A percentile compares a stretch with the other conserved stretches of the same genome.
Evolutionary conservation across 2,888 invertebrate species (phyloP).

Genomic region (Graphium colonna): DNA sequence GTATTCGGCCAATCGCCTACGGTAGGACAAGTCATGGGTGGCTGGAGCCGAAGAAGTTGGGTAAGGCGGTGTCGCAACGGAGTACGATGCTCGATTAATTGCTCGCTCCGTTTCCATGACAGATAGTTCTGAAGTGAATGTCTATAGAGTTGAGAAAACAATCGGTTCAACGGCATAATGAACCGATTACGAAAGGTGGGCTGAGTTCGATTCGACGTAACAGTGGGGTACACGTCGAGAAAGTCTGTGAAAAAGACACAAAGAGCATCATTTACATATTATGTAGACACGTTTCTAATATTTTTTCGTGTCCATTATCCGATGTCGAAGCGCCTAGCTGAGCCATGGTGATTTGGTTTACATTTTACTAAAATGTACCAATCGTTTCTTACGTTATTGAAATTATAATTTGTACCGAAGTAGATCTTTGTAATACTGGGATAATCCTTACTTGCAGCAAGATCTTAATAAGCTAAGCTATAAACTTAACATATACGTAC

Average conservation of each 20-base stretch:
- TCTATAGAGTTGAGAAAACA: conserved; percentile 26
- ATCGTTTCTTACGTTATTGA: too few relatives aligned
- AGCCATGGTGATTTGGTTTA: too few relatives aligned
- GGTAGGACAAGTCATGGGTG: conserved; percentile 34
- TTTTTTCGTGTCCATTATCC: not conserved
- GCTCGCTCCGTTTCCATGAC: conserved; percentile 53
- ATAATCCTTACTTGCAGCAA: too few relatives aligned
- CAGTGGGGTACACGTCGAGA: conserved; percentile 11
- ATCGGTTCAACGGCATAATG: conserved; percentile 33
- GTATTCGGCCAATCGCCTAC: conserved; percentile 32
- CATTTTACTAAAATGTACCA: too few relatives aligned
- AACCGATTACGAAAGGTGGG: conserved; percentile 33
- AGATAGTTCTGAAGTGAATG: conserved; percentile 37
- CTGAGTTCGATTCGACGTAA: conserved; percentile 24
- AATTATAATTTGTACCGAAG: too few relatives aligned
- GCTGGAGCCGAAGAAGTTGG: conserved; percentile 36
- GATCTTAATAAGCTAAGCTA: too few relatives aligned
- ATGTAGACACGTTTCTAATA: not conserved
- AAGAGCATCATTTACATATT: not conserved
- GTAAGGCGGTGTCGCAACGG: conserved; percentile 52
- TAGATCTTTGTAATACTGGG: too few relatives aligned
- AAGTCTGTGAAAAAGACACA: not conserved
- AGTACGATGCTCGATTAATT: conserved; percentile 59
- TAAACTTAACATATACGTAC: too few relatives aligned
- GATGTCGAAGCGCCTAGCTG: too few relatives aligned